Evolutionary conservation across 23 tunicate species (phyloP).

Genomic region (Trididemnum miniatum): DNA sequence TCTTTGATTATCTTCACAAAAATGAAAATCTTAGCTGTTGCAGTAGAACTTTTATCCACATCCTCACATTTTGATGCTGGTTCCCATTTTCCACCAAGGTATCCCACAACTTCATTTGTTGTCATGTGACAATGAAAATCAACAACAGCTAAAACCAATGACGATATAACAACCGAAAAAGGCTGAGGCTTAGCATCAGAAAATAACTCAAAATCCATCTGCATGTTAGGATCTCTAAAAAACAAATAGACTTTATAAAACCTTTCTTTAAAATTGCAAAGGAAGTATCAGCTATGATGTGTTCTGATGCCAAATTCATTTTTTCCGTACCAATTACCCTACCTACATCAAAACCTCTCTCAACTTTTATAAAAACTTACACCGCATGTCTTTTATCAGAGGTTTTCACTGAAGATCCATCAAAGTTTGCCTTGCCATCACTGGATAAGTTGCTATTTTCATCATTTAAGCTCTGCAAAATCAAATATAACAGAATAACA

Average conservation of each 20-base stretch:
- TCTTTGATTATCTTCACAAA: too few relatives aligned
- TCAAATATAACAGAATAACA: too few relatives aligned
- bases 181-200: conserved; percentile 68
- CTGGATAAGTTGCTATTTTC: not conserved
- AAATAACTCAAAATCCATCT: conserved; percentile 56
- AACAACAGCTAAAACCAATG: conserved; percentile 53
- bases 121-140: conserved; percentile 83
- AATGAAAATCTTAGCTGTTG: too few relatives aligned
- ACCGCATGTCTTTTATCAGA: not conserved
- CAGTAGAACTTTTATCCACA: too few relatives aligned
- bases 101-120: conserved; percentile 74
- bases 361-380: too few relatives aligned
- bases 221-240: conserved; percentile 65
- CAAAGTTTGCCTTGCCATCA: not conserved
- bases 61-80: conserved; percentile 67
- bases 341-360: too few relatives aligned
- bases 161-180: conserved; percentile 56
- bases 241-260: too few relatives aligned
- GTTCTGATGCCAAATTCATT: too few relatives aligned
- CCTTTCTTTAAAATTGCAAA: too few relatives aligned
- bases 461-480: not conserved
- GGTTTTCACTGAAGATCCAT: not conserved
- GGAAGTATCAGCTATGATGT: too few relatives aligned
- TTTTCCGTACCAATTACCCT: too few relatives aligned
- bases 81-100: conserved; percentile 89